These are phyloP conservation scores for Drosophila neotestacea DNA, from an alignment of 2,888 invertebrate species.

Conservation along the genomic window DNA sequence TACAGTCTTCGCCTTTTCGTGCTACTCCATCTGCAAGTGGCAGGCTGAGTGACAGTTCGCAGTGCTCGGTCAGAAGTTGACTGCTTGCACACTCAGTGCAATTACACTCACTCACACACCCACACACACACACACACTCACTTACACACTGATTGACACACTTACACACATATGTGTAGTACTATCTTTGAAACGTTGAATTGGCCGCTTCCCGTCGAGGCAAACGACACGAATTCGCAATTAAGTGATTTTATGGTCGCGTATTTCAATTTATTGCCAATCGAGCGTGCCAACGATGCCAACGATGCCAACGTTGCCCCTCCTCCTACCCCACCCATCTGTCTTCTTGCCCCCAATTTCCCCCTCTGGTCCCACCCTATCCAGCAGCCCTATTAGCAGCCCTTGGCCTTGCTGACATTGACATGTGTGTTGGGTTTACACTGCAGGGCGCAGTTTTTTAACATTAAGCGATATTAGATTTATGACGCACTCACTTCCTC, in stretches of 20 bases:
- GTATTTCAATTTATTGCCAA: constrained; percentile 80
- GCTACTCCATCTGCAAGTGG: neutral
- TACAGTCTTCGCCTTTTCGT: neutral
- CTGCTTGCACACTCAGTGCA: constrained; percentile 55
- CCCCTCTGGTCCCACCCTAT: neutral
- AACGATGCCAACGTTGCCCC: constrained; percentile 18
- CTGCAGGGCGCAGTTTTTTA: constrained; percentile 45
- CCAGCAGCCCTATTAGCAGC: neutral
- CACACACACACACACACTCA: constrained; percentile 10
- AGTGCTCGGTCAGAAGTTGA: constrained; percentile 16
- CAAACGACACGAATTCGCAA: constrained; percentile 73
- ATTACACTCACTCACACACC: constrained; percentile 38
- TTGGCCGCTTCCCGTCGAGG: constrained; percentile 63
- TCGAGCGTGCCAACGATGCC: constrained; percentile 60
- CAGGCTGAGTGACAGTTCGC: neutral
- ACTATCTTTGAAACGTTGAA: constrained; percentile 54
- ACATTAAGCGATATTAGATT: constrained; percentile 71
- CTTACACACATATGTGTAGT: constrained; percentile 11
- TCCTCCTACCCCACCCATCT: neutral
- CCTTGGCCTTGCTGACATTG: constrained; percentile 47
- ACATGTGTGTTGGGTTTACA: constrained; percentile 43
- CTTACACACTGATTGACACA: constrained; percentile 10
- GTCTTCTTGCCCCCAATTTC: neutral
- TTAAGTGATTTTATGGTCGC: constrained; percentile 81
- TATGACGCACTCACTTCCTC: constrained; percentile 39